Conservation (phyloP, 2,797 vertebrate genomes). For the Myripristis murdjan region DNA sequence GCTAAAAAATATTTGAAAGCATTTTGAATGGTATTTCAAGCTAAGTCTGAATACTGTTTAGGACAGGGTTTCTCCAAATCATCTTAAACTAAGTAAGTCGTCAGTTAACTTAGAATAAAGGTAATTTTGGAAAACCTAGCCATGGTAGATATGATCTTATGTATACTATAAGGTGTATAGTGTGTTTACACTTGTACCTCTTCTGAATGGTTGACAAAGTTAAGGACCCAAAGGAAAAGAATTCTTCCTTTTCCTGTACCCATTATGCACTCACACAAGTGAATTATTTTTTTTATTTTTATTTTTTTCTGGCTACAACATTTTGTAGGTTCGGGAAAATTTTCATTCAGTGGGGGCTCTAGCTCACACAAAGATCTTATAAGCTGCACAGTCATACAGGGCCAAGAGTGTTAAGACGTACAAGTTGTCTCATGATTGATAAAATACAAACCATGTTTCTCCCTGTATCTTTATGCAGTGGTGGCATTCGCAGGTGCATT, state of each 20-base stretch:
- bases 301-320: slow-evolving; percentile 1
- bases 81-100: too few relatives aligned
- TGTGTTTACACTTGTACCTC: slow-evolving; percentile 43
- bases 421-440: background rate
- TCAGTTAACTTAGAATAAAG: too few relatives aligned
- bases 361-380: background rate
- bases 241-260: background rate
- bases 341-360: background rate
- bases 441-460: background rate
- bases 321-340: background rate
- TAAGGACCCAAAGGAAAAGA: background rate
- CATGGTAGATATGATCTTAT: slow-evolving; percentile 4
- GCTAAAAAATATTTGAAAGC: slow-evolving; percentile 4
- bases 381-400: background rate
- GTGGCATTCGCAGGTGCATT: background rate
- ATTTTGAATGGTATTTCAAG: too few relatives aligned
- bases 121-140: background rate
- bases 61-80: too few relatives aligned
- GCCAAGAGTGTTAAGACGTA: background rate
- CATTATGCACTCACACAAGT: background rate
- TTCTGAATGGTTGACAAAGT: background rate
- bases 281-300: background rate
- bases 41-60: background rate
- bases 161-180: slow-evolving; percentile 41
- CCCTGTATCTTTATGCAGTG: background rate